phyloP scores from a whole-genome alignment of 1,140 invertebrate species.

The Schlechtendalia chinensis region DNA sequence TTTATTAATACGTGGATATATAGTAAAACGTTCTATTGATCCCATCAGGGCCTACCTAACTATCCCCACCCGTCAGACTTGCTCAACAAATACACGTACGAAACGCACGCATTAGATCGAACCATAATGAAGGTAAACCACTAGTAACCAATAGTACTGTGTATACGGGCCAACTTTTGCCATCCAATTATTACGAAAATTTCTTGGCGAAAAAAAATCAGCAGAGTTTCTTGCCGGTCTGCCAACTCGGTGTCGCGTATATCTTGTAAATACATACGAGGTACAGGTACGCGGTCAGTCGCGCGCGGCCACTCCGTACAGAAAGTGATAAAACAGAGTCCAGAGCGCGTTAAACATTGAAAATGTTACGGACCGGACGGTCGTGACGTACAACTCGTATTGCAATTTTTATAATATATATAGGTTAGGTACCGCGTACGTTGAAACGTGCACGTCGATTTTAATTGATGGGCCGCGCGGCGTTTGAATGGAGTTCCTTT shows the following conservation, averaged over 20 bases:
- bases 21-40: constrained; percentile 34
- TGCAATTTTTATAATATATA: constrained; percentile 13
- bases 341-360: not conserved
- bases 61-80: not conserved
- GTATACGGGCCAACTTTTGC: constrained; percentile 36
- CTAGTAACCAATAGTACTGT: not conserved
- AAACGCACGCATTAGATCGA: not conserved
- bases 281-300: no score
- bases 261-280: not conserved
- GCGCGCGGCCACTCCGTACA: not conserved
- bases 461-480: constrained; percentile 40
- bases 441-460: not conserved
- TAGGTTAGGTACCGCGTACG: not conserved
- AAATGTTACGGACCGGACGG: not conserved
- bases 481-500: constrained; percentile 24
- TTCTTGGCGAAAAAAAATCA: constrained; percentile 21
- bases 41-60: not conserved
- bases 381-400: not conserved
- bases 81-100: not conserved
- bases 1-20: not conserved
- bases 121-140: constrained; percentile 36
- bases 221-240: constrained; percentile 20
- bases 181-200: constrained; percentile 44
- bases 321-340: not conserved
- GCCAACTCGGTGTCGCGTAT: not conserved